Evolutionary conservation across 2,113 vertebrate genomes (phyloP), one percentile per base, ranked within the genome.

Genomic region (Vulpes vulpes): DNA sequence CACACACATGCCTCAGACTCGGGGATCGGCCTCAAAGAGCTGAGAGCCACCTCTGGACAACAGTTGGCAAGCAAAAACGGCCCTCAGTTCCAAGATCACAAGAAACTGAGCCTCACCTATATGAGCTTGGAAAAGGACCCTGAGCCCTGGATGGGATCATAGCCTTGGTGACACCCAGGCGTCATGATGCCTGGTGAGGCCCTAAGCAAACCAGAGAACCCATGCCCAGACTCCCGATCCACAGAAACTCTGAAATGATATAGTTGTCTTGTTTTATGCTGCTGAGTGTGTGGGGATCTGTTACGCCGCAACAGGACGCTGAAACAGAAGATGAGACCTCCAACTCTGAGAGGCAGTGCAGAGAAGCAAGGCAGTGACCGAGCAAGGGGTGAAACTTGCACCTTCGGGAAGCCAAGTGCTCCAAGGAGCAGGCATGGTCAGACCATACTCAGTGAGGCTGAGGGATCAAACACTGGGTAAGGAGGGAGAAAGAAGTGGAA

Each of bases 241-340:
- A 2, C 0, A 3, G 51, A 65, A 57, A 62, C 17, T 23, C 3
- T 11, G 15, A 55, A 19, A 16, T 15, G 59, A 76, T 3, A 55
- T 10, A 55, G 17, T 12, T 10, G 7, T 43, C n/a, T 30, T 23
- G 30, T 51, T 83, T 23, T 59, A 60, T 90, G 32, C 2, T 65
- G 67, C 65, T 20, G 14, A 1, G 3, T 11, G 0, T 81, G 93
- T 69, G 62, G 12, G 16, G 1, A 4, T 35, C 53, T 53, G 30
- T 17, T 51, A n/a, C 3, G 11, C 38, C 38, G 11, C 35, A 43
- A 1, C 0, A 15, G 43, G n/a, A 73, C 89, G 23, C 0, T 0
- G 80, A 51, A 25, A 76, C 11, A 32, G 78, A 25, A 15, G 35
- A 43, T 38, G 38, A 64, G 80, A 55, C 6, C n/a, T 0, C 55